These are phyloP conservation scores for Formica exsecta DNA, from an alignment of 1,140 invertebrate genomes.

Conservation along the genomic window DNA sequence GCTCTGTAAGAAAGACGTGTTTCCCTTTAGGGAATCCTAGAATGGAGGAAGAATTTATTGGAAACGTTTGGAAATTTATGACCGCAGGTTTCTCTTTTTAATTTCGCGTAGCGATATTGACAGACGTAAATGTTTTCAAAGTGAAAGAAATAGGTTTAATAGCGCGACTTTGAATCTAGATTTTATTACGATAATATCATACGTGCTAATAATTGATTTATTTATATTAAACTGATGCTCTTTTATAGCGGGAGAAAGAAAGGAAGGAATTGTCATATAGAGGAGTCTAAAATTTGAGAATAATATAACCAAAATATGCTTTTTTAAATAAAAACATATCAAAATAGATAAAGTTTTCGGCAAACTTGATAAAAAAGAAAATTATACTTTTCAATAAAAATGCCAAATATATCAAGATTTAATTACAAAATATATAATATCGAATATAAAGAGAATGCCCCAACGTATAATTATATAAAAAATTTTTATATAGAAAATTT, in stretches of 20 bases:
- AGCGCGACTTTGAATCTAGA: neutral
- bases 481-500: neutral
- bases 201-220: neutral
- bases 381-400: neutral
- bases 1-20: constrained; percentile 23
- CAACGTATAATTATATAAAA: neutral
- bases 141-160: neutral
- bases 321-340: neutral
- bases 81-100: constrained; percentile 9
- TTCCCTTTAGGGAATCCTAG: neutral
- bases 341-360: neutral
- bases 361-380: neutral
- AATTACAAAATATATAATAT: neutral
- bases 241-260: neutral
- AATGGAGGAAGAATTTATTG: constrained; percentile 36
- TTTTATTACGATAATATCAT: constrained; percentile 14
- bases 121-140: constrained; percentile 19
- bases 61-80: constrained; percentile 25
- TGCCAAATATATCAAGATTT: neutral
- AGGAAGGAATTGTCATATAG: neutral
- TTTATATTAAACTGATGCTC: neutral
- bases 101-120: neutral
- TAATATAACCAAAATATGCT: neutral
- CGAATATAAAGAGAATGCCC: neutral
- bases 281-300: neutral